phyloP scores from a whole-genome alignment of 2,113 vertebrate species.

The Hydrochoerus hydrochaeris region DNA sequence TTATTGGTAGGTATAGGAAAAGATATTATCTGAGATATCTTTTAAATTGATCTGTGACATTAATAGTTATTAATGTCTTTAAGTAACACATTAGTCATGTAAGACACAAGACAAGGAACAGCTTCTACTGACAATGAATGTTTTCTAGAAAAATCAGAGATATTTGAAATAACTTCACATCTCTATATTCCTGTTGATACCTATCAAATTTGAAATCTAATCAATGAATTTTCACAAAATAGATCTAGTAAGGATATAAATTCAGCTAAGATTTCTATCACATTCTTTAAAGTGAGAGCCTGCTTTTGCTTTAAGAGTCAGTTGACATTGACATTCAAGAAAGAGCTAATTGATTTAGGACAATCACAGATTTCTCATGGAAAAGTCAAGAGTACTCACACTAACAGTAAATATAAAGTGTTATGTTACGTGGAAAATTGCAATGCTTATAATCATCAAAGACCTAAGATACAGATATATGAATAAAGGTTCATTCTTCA shows the following conservation, averaged over 20 bases:
- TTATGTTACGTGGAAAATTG: not conserved
- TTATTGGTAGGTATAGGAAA: not conserved
- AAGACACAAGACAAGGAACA: not conserved
- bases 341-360: not conserved
- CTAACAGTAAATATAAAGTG: not conserved
- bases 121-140: not conserved
- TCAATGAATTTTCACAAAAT: too few relatives aligned
- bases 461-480: not conserved
- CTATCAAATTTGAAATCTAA: not conserved
- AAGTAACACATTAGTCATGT: not conserved
- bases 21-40: not conserved
- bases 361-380: not conserved
- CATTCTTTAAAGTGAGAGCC: not conserved
- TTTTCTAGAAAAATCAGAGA: not conserved
- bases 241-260: too few relatives aligned
- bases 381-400: not conserved
- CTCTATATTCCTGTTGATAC: not conserved
- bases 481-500: not conserved
- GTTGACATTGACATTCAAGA: not conserved
- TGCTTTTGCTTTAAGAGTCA: not conserved
- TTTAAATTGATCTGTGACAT: not conserved
- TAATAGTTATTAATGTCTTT: not conserved
- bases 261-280: not conserved
- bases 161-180: not conserved
- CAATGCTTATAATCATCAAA: not conserved